These are phyloP conservation scores for Paraplagusia blochii DNA, from an alignment of 2,113 vertebrate genomes.

Conservation along the genomic window DNA sequence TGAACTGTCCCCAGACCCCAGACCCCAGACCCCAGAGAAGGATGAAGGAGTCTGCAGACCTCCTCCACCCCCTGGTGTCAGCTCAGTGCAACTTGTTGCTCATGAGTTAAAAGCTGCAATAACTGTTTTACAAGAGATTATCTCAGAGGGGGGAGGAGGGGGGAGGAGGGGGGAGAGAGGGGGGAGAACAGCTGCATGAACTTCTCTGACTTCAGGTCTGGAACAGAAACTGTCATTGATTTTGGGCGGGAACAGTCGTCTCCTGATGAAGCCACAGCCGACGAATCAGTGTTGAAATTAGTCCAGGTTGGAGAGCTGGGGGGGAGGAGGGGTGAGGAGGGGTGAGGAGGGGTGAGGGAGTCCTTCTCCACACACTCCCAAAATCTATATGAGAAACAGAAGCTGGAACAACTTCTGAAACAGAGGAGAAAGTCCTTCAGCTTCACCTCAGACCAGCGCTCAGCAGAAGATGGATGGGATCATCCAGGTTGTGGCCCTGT, in stretches of 20 bases:
- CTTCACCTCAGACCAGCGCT: constrained; percentile 49
- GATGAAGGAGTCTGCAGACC: too few relatives aligned
- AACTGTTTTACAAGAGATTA: constrained; percentile 5
- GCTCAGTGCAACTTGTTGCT: background rate
- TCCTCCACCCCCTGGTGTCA: background rate
- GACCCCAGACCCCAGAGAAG: too few relatives aligned
- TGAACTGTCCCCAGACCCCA: too few relatives aligned
- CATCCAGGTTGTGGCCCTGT: constrained; percentile 76
- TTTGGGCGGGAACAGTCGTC: constrained; percentile 66
- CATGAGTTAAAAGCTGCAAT: constrained; percentile 11
- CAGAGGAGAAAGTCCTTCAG: constrained; percentile 15
- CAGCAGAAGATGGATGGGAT: constrained; percentile 62
- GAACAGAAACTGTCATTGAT: constrained; percentile 49
- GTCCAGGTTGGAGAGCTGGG: constrained; percentile 40
- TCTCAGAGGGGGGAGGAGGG: constrained; percentile 8
- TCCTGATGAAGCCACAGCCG: constrained; percentile 47
- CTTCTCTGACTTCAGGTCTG: constrained; percentile 27
- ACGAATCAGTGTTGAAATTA: constrained; percentile 62
- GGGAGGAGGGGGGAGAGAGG: constrained; percentile 8
- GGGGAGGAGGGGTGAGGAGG: background rate
- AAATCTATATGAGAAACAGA: constrained; percentile 54
- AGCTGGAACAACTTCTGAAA: constrained; percentile 46
- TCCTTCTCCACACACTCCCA: constrained; percentile 51
- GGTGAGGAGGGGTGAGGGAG: constrained; percentile 28
- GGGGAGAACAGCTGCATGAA: constrained; percentile 20